phyloP scores from a whole-genome alignment of 35 echinoderm and acorn worm species.

The Heliocidaris tuberculata region DNA sequence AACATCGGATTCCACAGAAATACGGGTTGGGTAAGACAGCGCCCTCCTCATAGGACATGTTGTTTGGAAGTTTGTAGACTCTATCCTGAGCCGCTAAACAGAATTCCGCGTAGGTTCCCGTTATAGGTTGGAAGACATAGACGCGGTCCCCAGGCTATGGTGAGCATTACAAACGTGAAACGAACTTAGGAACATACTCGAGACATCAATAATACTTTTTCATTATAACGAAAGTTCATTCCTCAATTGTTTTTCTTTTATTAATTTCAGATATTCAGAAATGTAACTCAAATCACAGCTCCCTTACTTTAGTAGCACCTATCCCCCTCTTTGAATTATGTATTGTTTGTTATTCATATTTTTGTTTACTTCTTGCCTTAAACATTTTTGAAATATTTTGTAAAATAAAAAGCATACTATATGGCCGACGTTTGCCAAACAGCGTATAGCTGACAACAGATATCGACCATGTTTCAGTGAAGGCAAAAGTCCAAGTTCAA shows the following conservation, averaged over 20 bases:
- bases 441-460: too few species aligned
- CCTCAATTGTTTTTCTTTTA: background rate
- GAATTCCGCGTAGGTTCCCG: constrained; percentile 52
- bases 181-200: background rate
- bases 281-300: too few species aligned
- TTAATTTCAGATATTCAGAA: too few species aligned
- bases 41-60: constrained; percentile 63
- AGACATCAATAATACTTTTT: background rate
- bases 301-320: too few species aligned
- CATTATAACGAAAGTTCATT: background rate
- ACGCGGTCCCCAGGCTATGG: constrained; percentile 59
- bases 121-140: constrained; percentile 47
- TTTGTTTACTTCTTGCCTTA: too few species aligned
- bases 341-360: too few species aligned
- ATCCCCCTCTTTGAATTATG: too few species aligned
- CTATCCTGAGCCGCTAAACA: constrained; percentile 36
- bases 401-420: too few species aligned
- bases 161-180: background rate
- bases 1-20: constrained; percentile 16
- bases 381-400: too few species aligned
- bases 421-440: too few species aligned
- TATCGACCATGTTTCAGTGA: too few species aligned
- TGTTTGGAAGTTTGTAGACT: constrained; percentile 29
- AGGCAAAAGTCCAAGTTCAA: too few species aligned
- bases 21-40: constrained; percentile 65